Evolutionary conservation across 1,140 invertebrate species (phyloP).

Genomic region (Drosophila chauvacae): DNA sequence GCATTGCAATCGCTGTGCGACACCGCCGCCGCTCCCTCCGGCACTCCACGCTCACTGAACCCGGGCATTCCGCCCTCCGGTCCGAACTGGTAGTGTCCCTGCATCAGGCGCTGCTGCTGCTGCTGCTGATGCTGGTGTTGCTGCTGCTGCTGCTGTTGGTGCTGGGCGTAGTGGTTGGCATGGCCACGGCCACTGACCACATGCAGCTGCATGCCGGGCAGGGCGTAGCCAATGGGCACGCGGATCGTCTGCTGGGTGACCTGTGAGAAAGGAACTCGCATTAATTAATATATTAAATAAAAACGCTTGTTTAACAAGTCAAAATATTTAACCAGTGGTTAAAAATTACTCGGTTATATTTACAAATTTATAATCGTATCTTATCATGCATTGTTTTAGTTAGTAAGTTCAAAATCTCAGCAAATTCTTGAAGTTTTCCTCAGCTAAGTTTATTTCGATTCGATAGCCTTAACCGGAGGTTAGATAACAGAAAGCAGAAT

Average conservation of each 20-base stretch:
- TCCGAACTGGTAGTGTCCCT: slow-evolving; percentile 77
- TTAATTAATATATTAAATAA: neutral
- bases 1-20: slow-evolving; percentile 85
- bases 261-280: slow-evolving; percentile 14
- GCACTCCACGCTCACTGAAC: slow-evolving; percentile 87
- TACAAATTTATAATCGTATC: neutral
- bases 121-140: slow-evolving; percentile 35
- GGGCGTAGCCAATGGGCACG: slow-evolving; percentile 81
- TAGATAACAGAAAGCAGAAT: neutral
- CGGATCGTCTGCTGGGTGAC: slow-evolving; percentile 85
- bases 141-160: slow-evolving; percentile 60
- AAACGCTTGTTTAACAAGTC: neutral
- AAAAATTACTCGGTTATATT: neutral
- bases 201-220: slow-evolving; percentile 83
- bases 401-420: neutral
- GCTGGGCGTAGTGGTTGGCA: slow-evolving; percentile 76
- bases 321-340: neutral
- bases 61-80: slow-evolving; percentile 84
- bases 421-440: neutral
- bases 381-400: neutral
- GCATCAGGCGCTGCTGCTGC: slow-evolving; percentile 63
- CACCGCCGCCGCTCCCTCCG: slow-evolving; percentile 87
- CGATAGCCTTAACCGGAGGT: neutral
- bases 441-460: neutral
- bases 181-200: slow-evolving; percentile 84